These are phyloP conservation scores for Asobara japonica DNA, from an alignment of 1,140 invertebrate species.

Conservation along the genomic window DNA sequence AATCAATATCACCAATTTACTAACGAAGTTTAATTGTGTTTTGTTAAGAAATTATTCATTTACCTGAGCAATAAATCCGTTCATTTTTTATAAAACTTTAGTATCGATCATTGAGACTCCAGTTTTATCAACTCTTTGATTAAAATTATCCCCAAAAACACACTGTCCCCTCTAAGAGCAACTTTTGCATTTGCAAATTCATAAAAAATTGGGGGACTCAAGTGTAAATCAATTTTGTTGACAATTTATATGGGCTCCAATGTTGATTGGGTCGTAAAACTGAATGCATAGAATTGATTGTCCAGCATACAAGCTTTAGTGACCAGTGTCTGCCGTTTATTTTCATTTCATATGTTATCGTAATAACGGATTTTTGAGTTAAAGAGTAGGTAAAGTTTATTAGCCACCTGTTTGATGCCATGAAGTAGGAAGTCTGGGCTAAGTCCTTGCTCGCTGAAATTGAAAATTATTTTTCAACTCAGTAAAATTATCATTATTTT, in stretches of 20 bases:
- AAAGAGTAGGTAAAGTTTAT: constrained; percentile 28
- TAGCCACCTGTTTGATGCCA: constrained; percentile 92
- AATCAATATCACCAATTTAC: too few species aligned
- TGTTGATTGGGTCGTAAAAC: background rate
- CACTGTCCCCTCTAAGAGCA: background rate
- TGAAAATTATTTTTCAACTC: constrained; percentile 18
- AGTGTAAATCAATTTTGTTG: background rate
- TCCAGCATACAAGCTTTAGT: background rate
- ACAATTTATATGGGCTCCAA: background rate
- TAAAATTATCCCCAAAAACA: background rate
- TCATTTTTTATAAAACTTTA: constrained; percentile 4
- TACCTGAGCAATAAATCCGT: background rate
- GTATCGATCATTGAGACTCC: background rate
- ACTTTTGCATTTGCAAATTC: too few species aligned
- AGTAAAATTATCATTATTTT: background rate
- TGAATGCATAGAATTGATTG: constrained; percentile 1
- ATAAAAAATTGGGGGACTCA: background rate
- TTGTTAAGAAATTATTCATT: background rate
- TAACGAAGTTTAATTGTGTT: background rate
- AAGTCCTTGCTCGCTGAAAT: constrained; percentile 91
- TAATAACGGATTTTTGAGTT: constrained; percentile 11
- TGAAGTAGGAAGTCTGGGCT: constrained; percentile 96
- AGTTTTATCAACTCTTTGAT: background rate
- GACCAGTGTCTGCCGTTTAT: background rate
- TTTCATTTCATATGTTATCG: background rate